These are phyloP conservation scores for Acanthococcus lagerstroemiae DNA, from an alignment of 2,888 invertebrate genomes.

Conservation along the genomic window DNA sequence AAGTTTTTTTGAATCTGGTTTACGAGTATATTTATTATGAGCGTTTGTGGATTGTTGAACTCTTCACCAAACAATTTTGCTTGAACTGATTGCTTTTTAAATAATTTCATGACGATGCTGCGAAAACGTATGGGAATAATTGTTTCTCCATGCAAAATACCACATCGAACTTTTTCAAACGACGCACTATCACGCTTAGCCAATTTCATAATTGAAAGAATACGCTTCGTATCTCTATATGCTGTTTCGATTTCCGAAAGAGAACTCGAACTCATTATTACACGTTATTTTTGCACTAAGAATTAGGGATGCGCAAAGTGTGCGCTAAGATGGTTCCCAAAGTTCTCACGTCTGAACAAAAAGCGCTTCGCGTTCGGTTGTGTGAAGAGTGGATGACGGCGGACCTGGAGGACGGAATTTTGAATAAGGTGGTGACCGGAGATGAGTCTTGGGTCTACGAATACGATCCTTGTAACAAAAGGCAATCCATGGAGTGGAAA, in stretches of 20 bases:
- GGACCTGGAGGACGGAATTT: not conserved
- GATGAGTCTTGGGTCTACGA: not conserved
- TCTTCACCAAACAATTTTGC: too few relatives aligned
- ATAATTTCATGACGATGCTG: not conserved
- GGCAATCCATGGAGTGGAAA: not conserved
- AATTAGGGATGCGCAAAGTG: not conserved
- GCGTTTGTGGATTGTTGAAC: too few relatives aligned
- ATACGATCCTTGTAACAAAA: not conserved
- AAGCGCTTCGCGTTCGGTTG: not conserved
- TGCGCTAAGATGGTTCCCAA: not conserved
- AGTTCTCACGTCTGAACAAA: not conserved
- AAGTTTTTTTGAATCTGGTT: too few relatives aligned
- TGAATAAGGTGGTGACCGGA: not conserved
- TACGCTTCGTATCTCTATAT: too few relatives aligned
- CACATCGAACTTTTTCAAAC: not conserved
- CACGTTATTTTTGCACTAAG: too few relatives aligned
- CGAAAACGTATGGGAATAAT: too few relatives aligned
- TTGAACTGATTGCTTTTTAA: not conserved
- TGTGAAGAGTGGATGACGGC: not conserved
- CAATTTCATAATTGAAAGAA: too few relatives aligned
- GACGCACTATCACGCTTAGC: too few relatives aligned
- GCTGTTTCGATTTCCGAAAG: too few relatives aligned
- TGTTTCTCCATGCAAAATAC: not conserved
- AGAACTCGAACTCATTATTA: too few relatives aligned
- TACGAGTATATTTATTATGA: too few relatives aligned